Evolutionary conservation across 2,888 invertebrate species (phyloP), one percentile per base, ranked within the genome.

Genomic region (Electrophaes corylata): DNA sequence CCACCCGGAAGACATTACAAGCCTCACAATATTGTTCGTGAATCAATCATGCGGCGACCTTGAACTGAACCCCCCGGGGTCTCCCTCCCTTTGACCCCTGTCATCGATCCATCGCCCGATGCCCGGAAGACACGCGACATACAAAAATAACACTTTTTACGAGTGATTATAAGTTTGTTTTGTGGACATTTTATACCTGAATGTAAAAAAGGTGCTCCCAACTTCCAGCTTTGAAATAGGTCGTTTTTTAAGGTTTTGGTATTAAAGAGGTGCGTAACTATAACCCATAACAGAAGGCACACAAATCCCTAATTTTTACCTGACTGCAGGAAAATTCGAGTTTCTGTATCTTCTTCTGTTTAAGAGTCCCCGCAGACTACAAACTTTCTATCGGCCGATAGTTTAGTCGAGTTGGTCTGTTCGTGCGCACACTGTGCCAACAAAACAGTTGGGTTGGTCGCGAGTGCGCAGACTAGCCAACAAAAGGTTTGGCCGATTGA

Each of bases 121-220:
- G 68, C 43, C 58, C 63, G 56, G 57, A 62, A 49, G 49, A 45
- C 70, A 68, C 65, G 70, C 68, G 57, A 65, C 60, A 62, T 65
- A 64, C 67, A 65, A 55, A 69, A 60, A 65, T 60, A 62, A 64
- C 45, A 46, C 46, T 55, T 46, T 53, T 46, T 53, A 14, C 52
- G 43, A 10, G 20, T n/a, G 29, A 19, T 54, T 43, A 39, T 39
- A 43, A 35, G 20, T 39, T 40, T n/a, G n/a, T n/a, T 39, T 39
- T 53, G 47, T 37, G 14, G 37, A 4, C 31, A 31, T 29, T 31
- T n/a, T 14, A 23, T 14, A 43, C 10, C 23, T 12, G 6, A 23
- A 23, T 6, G n/a, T 19, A 37, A 19, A 40, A 19, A 40, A 40
- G 40, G n/a, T 39, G 37, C 14, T 5, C 16, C 6, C 8, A 16